Conservation (phyloP, 2,888 invertebrate species). For the Ryuthela nishihirai region DNA sequence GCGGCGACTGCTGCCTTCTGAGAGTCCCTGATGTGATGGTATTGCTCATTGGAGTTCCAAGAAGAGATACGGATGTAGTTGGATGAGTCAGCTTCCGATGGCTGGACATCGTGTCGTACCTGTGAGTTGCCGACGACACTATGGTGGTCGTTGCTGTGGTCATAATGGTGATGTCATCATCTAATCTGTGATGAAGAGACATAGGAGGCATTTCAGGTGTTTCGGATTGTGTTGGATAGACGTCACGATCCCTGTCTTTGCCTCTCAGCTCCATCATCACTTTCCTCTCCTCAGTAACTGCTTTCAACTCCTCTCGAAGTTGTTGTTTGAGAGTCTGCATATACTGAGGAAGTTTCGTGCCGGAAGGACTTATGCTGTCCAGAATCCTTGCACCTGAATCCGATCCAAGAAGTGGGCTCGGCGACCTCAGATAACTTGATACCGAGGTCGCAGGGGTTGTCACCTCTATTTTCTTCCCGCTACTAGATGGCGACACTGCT, state of each 20-base stretch:
- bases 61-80: conserved; percentile 6
- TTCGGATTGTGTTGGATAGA: too few species aligned
- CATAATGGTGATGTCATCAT: conserved; percentile 35
- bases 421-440: too few species aligned
- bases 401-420: too few species aligned
- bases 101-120: background rate
- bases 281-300: conserved; percentile 42
- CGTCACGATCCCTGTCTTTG: conserved; percentile 4
- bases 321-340: conserved; percentile 46
- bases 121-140: conserved; percentile 3
- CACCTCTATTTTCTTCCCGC: too few species aligned
- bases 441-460: conserved; percentile 6
- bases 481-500: too few species aligned
- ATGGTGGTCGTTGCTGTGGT: conserved; percentile 33
- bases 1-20: conserved; percentile 37
- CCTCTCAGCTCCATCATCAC: conserved; percentile 27
- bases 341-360: conserved; percentile 44
- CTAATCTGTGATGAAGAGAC: conserved; percentile 2
- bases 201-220: background rate
- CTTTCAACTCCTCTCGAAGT: conserved; percentile 45
- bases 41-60: background rate
- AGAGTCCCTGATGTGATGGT: conserved; percentile 9
- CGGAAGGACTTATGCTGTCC: conserved; percentile 1
- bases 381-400: too few species aligned
- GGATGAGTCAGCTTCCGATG: conserved; percentile 1